phyloP scores from a whole-genome alignment of 2,113 vertebrate species.

The Colaptes auratus region DNA sequence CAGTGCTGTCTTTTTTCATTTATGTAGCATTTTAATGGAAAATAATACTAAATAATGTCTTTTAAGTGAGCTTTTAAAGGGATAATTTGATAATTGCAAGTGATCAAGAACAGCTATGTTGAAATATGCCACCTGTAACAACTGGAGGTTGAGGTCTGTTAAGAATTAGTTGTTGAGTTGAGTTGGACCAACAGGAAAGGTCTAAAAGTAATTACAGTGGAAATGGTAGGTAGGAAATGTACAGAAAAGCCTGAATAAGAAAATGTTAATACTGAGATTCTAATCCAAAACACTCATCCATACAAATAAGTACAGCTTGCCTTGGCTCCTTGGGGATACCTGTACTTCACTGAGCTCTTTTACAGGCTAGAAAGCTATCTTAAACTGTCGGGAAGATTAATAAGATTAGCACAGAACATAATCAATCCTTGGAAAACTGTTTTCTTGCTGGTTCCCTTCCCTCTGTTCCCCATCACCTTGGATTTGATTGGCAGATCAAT shows the following conservation, averaged over 20 bases:
- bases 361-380: neutral
- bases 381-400: neutral
- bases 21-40: neutral
- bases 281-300: neutral
- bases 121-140: neutral
- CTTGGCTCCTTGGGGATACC: neutral
- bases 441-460: neutral
- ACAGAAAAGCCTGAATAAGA: neutral
- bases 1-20: neutral
- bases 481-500: neutral
- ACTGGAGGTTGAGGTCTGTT: neutral
- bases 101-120: neutral
- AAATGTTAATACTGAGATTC: neutral
- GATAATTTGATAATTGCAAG: neutral
- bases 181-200: neutral
- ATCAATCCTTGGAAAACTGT: neutral
- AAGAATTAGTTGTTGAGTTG: neutral
- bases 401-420: neutral
- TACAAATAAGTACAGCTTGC: neutral
- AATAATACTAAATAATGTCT: neutral
- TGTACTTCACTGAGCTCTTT: neutral
- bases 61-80: neutral
- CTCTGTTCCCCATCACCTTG: neutral
- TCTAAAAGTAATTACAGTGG: neutral
- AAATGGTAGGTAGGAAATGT: neutral